Base-by-base conservation (phyloP, 2,888 invertebrate species). In the Tenthredo amoena region DNA sequence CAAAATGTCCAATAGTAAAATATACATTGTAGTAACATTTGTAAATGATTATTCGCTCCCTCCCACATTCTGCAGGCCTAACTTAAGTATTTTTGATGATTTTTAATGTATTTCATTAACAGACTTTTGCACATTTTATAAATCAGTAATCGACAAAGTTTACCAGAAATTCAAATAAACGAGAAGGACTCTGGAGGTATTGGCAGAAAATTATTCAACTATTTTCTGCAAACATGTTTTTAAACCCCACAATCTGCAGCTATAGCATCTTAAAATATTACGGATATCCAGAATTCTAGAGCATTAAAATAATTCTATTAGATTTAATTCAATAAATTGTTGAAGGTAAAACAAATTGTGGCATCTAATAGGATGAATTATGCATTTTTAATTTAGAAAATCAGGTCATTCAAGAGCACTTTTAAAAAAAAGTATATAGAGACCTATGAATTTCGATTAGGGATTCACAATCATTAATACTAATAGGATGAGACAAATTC, bases 11-110 rank as follows among this genome's bases (percentile, higher is more conserved):
- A 31, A 37, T 68, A 83, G 68, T 65, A 83, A 83, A 83, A 81
- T 81, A 81, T 81, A 62, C 62, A 62, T 37, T n/a, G 62, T 58
- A 81, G 26, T 81, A 40, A 15, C 31, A 37, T 81, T 50, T 62
- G 6, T 62, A 62, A 81, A 58, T 81, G 58, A 81, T 81, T 62
- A 34, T 62, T 62, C 21, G 81, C 81, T 81, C 81, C 58, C 81
- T 81, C 58, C 83, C 83, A 83, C 65, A 71, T 83, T 83, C n/a
- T 81, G 18, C 31, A 50, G 40, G 62, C 7, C 40, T 81, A 40
- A 81, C 62, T 81, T 50, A 15, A 50, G 7, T 18, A 31, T 47
- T 34, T 55, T 34, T 34, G 7, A 55, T 77, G 34, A 34, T 50
- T 15, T 31, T 50, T 77, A 9, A 55, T n/a, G n/a, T 55, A 50